Percentiles rank a stretch among this genome's conserved stretches.
These are phyloP conservation scores for Hoplias malabaricus DNA, from an alignment of 2,113 vertebrate genomes.

Conservation along the genomic window DNA sequence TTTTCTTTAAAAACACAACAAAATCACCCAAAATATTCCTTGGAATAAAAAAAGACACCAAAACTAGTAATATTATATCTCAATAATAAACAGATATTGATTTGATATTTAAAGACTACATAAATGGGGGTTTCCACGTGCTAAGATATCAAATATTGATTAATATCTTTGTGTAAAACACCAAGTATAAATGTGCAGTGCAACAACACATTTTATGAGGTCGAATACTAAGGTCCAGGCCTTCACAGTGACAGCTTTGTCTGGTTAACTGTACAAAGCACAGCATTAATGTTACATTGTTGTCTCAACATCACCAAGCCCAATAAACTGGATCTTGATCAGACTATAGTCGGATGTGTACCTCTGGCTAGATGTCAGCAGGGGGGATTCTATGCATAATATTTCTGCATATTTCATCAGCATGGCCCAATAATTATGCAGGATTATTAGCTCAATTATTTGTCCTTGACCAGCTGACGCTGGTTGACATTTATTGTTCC, in stretches of 20 bases:
- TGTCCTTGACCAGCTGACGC: constrained; percentile 73
- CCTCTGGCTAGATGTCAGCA: constrained; percentile 19
- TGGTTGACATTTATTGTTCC: constrained; percentile 70
- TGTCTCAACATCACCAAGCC: background rate
- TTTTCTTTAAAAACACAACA: no score
- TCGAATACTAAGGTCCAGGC: background rate
- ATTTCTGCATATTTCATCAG: constrained; percentile 74
- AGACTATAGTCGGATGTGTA: background rate
- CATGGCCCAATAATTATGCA: constrained; percentile 67
- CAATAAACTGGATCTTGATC: background rate
- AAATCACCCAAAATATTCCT: no score
- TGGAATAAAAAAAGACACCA: no score
- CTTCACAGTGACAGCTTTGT: background rate
- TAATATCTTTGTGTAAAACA: no score
- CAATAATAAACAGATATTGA: no score
- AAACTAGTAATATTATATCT: no score
- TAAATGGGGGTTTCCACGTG: no score
- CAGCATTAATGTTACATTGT: background rate
- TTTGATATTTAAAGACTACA: background rate
- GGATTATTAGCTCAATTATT: constrained; percentile 73
- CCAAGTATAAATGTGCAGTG: no score
- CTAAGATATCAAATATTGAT: no score
- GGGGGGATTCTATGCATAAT: constrained; percentile 11
- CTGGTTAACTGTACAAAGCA: background rate
- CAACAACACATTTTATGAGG: background rate